phyloP scores from a whole-genome alignment of 2,888 invertebrate species.

The Phrixothrix hirtus region DNA sequence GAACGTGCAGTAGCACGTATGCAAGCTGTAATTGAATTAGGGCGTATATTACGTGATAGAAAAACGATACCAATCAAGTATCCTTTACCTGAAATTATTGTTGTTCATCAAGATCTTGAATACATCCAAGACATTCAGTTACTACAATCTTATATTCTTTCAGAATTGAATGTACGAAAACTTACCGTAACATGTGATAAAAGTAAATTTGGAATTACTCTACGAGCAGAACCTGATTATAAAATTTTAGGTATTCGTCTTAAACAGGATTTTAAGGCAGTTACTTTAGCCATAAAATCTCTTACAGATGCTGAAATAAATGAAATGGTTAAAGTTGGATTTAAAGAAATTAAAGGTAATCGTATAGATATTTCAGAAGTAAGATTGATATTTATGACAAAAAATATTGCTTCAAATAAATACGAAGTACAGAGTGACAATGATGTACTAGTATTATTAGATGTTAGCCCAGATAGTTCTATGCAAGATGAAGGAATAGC shows the following conservation, averaged over 20 bases:
- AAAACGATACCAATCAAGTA: constrained; percentile 95
- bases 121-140: constrained; percentile 78
- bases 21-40: constrained; percentile 95
- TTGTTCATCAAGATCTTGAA: constrained; percentile 82
- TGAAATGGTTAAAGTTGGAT: constrained; percentile 70
- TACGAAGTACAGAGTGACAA: constrained; percentile 92
- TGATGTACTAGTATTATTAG: constrained; percentile 85
- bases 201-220: constrained; percentile 84
- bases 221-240: constrained; percentile 94
- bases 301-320: constrained; percentile 80
- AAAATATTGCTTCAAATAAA: constrained; percentile 65
- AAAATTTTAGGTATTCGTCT: constrained; percentile 86
- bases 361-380: constrained; percentile 77
- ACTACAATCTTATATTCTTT: constrained; percentile 82
- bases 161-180: constrained; percentile 89
- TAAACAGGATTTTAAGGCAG: constrained; percentile 87
- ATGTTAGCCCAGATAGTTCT: constrained; percentile 85
- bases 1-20: constrained; percentile 89
- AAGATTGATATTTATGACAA: constrained; percentile 79
- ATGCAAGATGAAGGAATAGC: constrained; percentile 95
- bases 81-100: constrained; percentile 93
- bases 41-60: constrained; percentile 88
- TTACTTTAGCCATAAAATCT: constrained; percentile 79
- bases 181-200: constrained; percentile 88
- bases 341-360: constrained; percentile 75